Percentiles rank a stretch among this genome's conserved stretches.
phyloP scores from a whole-genome alignment of 2,113 vertebrate species.

The Potamarius usumacintae region DNA sequence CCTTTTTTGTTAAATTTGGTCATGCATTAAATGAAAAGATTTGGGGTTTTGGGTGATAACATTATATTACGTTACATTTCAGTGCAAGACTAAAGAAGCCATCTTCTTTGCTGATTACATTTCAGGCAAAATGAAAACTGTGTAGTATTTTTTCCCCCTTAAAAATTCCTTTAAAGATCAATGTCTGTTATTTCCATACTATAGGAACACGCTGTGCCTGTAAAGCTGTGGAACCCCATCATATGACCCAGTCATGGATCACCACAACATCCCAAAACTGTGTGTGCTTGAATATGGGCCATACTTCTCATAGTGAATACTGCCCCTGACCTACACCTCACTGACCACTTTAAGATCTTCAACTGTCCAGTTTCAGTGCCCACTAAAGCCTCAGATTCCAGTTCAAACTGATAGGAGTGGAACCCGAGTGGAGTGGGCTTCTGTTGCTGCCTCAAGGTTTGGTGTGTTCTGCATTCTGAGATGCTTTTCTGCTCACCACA shows the following conservation, averaged over 20 bases:
- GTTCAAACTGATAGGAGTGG: not conserved
- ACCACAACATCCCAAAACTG: not conserved
- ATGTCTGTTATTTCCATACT: slow-evolving; percentile 11
- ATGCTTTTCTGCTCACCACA: slow-evolving; percentile 12
- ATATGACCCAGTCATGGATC: not conserved
- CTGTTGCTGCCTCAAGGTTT: not conserved
- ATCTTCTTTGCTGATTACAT: not conserved
- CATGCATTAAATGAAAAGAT: slow-evolving; percentile 21
- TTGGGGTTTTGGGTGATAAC: not conserved
- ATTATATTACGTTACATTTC: not conserved
- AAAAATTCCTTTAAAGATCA: not conserved
- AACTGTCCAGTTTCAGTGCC: not conserved
- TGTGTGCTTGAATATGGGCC: not conserved
- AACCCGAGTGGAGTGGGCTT: not conserved
- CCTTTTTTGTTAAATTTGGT: not conserved
- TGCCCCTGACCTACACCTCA: not conserved
- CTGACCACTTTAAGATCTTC: not conserved
- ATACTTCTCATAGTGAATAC: not conserved
- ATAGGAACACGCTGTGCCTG: slow-evolving; percentile 5
- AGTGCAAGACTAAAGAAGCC: slow-evolving; percentile 2
- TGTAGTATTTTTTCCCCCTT: not conserved
- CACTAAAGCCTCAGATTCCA: not conserved
- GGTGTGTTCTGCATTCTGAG: not conserved
- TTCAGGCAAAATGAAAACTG: not conserved
- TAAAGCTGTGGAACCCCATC: not conserved